These are phyloP conservation scores for Sula dactylatra DNA, from an alignment of 2,113 vertebrate genomes.

Conservation along the genomic window DNA sequence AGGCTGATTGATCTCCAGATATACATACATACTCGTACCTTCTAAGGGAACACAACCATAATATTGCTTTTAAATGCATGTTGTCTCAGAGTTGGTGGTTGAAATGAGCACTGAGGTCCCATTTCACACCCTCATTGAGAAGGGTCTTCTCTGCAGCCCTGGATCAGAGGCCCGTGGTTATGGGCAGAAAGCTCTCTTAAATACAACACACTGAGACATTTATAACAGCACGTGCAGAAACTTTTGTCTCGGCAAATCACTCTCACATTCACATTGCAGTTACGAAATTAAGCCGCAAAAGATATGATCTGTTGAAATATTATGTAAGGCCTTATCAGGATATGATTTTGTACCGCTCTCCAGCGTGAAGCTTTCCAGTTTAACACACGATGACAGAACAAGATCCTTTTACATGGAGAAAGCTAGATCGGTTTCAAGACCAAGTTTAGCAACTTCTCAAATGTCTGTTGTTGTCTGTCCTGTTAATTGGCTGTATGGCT, in stretches of 20 bases:
- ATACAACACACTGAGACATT: neutral
- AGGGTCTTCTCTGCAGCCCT: neutral
- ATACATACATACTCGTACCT: fast-evolving
- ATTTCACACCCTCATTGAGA: neutral
- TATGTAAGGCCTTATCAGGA: neutral
- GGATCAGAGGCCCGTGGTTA: fast-evolving
- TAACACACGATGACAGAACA: conserved; percentile 21
- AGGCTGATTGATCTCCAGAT: neutral
- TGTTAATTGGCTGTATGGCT: conserved; percentile 37
- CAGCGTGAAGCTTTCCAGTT: neutral
- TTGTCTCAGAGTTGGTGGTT: neutral
- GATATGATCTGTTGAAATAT: neutral
- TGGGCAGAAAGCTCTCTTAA: neutral
- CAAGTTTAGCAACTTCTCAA: conserved; percentile 59
- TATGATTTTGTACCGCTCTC: neutral
- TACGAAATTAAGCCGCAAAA: neutral
- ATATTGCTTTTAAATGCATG: fast-evolving
- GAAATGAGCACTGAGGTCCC: neutral
- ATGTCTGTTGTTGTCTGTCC: conserved; percentile 55
- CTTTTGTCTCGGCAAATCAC: neutral
- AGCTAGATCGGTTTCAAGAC: neutral
- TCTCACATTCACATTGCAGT: neutral
- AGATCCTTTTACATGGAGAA: conserved; percentile 53
- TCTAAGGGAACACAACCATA: fast-evolving
- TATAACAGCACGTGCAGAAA: fast-evolving